Conservation (phyloP, 92 coral and sea anemone species). For the Nematostella vectensis region DNA sequence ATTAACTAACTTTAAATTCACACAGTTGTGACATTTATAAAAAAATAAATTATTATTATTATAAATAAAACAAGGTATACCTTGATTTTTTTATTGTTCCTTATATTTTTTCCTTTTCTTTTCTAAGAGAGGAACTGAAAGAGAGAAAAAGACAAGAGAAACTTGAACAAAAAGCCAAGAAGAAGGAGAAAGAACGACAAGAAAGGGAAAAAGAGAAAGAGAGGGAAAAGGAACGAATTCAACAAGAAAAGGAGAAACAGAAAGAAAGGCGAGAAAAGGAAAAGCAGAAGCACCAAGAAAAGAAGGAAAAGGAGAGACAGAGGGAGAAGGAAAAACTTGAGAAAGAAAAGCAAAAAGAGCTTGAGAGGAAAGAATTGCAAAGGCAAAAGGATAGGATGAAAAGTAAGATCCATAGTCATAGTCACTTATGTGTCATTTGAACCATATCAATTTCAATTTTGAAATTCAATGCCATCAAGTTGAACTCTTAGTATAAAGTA, state of each 20-base stretch:
- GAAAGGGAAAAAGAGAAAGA: conserved; percentile 56
- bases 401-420: no score
- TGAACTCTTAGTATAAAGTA: no score
- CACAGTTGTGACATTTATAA: no score
- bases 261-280: conserved; percentile 33
- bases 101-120: neutral
- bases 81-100: neutral
- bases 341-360: conserved; percentile 10
- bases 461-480: no score
- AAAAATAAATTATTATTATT: no score
- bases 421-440: no score
- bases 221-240: conserved; percentile 23
- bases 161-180: conserved; percentile 65
- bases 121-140: conserved; percentile 59
- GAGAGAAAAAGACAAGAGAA: conserved; percentile 79
- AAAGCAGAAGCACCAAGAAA: conserved; percentile 39
- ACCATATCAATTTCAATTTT: no score
- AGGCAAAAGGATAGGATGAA: conserved; percentile 23
- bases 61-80: no score
- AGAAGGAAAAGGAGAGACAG: conserved; percentile 34
- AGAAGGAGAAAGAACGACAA: conserved; percentile 23
- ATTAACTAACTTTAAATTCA: no score
- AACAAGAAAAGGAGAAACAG: conserved; percentile 33
- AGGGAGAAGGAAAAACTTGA: conserved; percentile 17
- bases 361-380: conserved; percentile 12